Evolutionary conservation across 2,888 invertebrate species (phyloP).

Genomic region (Alcis repandata): DNA sequence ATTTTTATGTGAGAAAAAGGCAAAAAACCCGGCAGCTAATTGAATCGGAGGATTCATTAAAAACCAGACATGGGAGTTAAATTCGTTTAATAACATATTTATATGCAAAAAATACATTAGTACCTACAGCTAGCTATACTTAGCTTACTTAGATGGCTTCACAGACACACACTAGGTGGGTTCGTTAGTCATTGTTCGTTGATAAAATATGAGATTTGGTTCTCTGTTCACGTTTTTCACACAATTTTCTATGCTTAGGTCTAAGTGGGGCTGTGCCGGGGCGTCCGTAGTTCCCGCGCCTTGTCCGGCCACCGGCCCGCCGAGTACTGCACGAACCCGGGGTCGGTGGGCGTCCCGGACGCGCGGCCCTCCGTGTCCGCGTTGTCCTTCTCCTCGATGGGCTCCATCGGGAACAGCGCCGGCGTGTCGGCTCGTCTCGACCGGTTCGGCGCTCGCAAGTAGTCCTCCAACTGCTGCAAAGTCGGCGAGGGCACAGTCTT

Average conservation of each 20-base stretch:
- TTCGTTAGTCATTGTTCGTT: conserved; percentile 57
- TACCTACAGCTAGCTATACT: conserved; percentile 43
- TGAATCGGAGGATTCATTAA: conserved; percentile 53
- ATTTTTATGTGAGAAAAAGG: conserved; percentile 61
- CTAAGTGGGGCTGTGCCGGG: conserved; percentile 84
- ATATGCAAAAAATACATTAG: conserved; percentile 62
- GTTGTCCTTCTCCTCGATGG: conserved; percentile 77
- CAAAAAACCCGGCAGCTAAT: conserved; percentile 50
- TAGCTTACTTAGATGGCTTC: conserved; percentile 52
- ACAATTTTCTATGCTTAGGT: conserved; percentile 21
- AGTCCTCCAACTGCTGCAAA: conserved; percentile 82
- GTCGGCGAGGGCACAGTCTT: conserved; percentile 78
- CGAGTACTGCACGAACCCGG: conserved; percentile 91
- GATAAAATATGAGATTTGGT: conserved; percentile 36
- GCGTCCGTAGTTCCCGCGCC: conserved; percentile 83
- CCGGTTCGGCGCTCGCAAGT: conserved; percentile 72
- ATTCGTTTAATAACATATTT: conserved; percentile 51
- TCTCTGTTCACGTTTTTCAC: conserved; percentile 15
- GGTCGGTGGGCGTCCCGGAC: conserved; percentile 90
- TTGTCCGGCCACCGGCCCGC: conserved; percentile 89
- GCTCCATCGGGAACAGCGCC: conserved; percentile 84
- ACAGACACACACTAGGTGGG: conserved; percentile 58
- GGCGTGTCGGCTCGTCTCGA: conserved; percentile 75
- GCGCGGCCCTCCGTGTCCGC: conserved; percentile 76
- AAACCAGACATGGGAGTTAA: conserved; percentile 61